Evolutionary conservation across 2,113 vertebrate genomes (phyloP), one percentile per base, ranked within the genome.

Genomic region (Serinus canaria): DNA sequence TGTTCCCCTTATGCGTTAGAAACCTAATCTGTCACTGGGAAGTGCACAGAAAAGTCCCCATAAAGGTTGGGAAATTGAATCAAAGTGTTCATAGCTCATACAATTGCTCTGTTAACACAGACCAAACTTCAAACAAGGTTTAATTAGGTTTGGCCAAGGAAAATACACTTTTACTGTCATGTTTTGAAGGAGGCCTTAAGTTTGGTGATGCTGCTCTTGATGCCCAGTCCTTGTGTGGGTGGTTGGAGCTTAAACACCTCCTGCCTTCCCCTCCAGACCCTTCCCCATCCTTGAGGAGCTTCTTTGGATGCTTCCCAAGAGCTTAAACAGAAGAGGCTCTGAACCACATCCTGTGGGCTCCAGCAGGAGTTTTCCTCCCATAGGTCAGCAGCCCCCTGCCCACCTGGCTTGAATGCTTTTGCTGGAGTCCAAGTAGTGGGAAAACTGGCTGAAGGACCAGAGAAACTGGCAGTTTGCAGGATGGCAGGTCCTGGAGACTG

Each of bases 11-110:
- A 49, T 90, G 85, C 79, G 94, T 93, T 69, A 76, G 85, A 87
- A 95, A 53, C 37, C 11, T 72, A 52, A 63, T 80, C 37, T 55
- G 37, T 89, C 82, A 75, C 74, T 93, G 85, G 58, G 60, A 90
- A 93, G 46, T 72, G 55, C 37, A 44, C 35, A 86, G 90, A 69
- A 80, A 94, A 89, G 58, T 85, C 63, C 63, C 53, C 82, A 58
- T 80, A 94, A 90, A 95, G 79, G 75, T 80, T 93, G 87, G 88
- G 75, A 91, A 85, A 79, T 85, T 50, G 85, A 83, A 87, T 87
- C 74, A 46, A 21, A 95, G 66, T 28, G 49, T 88, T 78, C 81
- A 52, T 52, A 87, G 74, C 87, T 95, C 78, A 44, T 33, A 55
- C 15, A 13, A 24, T 59, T 68, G 39, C 69, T 58, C n/a, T 73